phyloP scores from a whole-genome alignment of 23 tunicate genomes.

The Trididemnum clinides region DNA sequence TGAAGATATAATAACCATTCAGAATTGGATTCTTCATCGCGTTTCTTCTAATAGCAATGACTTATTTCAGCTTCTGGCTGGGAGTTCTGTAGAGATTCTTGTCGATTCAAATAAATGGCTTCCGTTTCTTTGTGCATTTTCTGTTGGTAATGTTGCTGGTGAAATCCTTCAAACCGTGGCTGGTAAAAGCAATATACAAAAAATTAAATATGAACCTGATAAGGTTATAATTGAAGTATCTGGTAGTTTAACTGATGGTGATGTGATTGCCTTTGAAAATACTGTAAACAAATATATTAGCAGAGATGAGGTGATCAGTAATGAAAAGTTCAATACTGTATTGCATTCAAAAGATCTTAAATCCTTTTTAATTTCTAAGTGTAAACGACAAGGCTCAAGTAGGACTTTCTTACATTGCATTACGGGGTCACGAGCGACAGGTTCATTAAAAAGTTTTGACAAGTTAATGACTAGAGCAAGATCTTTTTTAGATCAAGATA shows the following conservation, averaged over 20 bases:
- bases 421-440: slow-evolving; percentile 9
- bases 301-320: neutral
- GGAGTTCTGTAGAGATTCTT: neutral
- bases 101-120: slow-evolving; percentile 9
- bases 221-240: neutral
- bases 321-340: neutral
- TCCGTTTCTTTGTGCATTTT: neutral
- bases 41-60: neutral
- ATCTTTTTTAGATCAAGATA: too few species aligned
- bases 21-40: slow-evolving; percentile 28
- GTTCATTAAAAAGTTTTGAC: too few species aligned
- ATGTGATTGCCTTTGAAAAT: neutral
- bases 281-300: neutral
- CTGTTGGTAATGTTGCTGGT: neutral
- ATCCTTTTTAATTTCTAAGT: neutral
- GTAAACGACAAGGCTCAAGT: neutral
- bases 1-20: neutral
- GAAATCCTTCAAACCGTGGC: neutral
- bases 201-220: slow-evolving; percentile 5
- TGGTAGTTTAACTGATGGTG: neutral
- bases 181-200: neutral
- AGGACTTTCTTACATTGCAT: slow-evolving; percentile 3
- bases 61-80: neutral
- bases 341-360: neutral
- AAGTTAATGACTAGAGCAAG: too few species aligned